phyloP scores from a whole-genome alignment of 2,113 vertebrate species.

The Hemicordylus capensis region DNA sequence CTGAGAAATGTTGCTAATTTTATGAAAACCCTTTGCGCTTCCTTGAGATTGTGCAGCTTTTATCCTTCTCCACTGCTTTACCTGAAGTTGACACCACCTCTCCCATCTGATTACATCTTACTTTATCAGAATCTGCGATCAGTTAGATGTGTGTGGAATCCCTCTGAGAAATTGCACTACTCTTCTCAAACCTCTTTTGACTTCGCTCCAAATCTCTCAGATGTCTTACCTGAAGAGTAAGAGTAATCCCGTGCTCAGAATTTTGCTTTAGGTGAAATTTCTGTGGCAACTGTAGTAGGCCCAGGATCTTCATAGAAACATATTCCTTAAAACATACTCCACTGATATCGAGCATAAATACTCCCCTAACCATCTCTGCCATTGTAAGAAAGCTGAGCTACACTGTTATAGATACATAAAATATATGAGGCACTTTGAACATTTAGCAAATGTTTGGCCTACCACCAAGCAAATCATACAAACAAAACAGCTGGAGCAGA shows the following conservation, averaged over 20 bases:
- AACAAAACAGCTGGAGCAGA: conserved; percentile 36
- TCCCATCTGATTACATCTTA: background rate
- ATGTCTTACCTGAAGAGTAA: background rate
- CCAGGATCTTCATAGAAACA: conserved; percentile 36
- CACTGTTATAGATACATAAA: conserved; percentile 53
- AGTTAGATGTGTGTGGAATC: background rate
- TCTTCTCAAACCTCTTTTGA: background rate
- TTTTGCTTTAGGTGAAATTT: background rate
- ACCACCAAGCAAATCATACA: conserved; percentile 41
- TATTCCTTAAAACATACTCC: conserved; percentile 39
- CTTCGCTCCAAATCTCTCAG: background rate
- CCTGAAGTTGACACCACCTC: conserved; percentile 29
- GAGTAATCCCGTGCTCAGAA: background rate
- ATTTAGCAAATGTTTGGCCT: conserved; percentile 49
- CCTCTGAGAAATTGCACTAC: background rate
- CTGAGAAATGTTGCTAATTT: background rate
- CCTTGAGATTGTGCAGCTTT: background rate
- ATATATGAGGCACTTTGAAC: conserved; percentile 57
- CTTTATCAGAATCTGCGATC: background rate
- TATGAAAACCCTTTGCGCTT: background rate
- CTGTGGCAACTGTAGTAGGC: background rate
- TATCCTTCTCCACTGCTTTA: background rate
- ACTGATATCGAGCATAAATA: conserved; percentile 58
- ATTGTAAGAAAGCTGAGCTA: conserved; percentile 48
- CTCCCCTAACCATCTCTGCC: conserved; percentile 51